Base-by-base conservation (phyloP, 1,140 invertebrate species). In the Lepidotrigona ventralis region DNA sequence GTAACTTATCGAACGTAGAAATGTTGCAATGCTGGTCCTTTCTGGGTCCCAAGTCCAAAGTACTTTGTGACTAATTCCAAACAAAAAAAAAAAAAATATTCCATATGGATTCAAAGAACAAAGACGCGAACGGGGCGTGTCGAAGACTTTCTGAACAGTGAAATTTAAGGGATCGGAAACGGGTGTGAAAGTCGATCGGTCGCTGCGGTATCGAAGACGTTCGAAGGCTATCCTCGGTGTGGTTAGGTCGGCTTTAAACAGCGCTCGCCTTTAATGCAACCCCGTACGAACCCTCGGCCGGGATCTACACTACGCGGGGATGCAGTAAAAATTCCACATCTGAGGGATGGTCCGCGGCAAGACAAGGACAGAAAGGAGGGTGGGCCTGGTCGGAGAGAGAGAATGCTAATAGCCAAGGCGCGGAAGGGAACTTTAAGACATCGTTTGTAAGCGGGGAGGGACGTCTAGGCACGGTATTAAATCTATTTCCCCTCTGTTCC, bases 261-360 rank as follows among this genome's bases (percentile, higher is more conserved):
- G 33, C 66, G 85, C 70, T 91, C 88, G 58, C 79, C 91, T 92
- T 92, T 91, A 91, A 92, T 80, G 71, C 83, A 83, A 71, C 75
- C 78, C 85, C 79, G 75, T 85, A 82, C 77, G 79, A 87, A 90
- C 88, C 88, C 89, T 90, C 88, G 81, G 23, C 58, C 86, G 79
- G 90, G 82, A 87, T 84, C 88, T 64, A 74, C 78, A 72, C 84
- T 17, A 19, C 54, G 71, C 82, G 85, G 85, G 78, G 86, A 90
- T 76, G 79, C 85, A 83, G 90, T 90, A 91, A 91, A 92, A 92
- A 92, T 92, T 92, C 86, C 88, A 84, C 88, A 91, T 90, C 88
- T 91, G 85, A 64, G 85, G 81, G 73, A 74, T 85, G 72, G 70
- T 89, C 72, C 69, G 39, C 70, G 51, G 39, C 4, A 74, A 33